Conservation (phyloP, 2,113 vertebrate species). For the Nibea coibor region DNA sequence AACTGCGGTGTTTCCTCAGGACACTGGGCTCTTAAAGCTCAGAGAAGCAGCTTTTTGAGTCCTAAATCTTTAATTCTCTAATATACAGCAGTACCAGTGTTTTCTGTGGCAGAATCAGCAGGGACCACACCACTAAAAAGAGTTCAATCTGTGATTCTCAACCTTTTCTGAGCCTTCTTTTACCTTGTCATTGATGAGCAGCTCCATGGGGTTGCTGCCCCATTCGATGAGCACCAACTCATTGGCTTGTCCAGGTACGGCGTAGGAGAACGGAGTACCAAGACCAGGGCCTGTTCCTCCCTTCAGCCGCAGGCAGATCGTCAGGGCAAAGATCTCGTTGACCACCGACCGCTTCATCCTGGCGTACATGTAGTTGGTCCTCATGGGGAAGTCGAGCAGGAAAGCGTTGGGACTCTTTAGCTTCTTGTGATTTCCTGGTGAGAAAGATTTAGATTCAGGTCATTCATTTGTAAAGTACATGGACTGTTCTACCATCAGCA, state of each 20-base stretch:
- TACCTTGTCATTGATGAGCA: conserved; percentile 86
- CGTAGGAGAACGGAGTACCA: conserved; percentile 86
- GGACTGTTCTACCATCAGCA: not conserved
- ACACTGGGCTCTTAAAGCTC: not conserved
- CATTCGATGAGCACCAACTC: conserved; percentile 86
- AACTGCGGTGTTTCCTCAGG: not conserved
- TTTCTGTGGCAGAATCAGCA: too few relatives aligned
- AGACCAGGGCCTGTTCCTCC: conserved; percentile 76
- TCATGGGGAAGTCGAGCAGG: conserved; percentile 85
- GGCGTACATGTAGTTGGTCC: conserved; percentile 85
- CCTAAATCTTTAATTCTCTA: not conserved
- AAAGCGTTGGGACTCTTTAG: conserved; percentile 77
- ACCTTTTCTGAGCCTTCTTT: not conserved
- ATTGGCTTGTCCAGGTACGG: conserved; percentile 84
- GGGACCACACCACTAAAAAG: too few relatives aligned
- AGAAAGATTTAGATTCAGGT: not conserved
- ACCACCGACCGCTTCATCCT: conserved; percentile 76
- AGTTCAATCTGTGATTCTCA: not conserved
- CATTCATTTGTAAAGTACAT: not conserved
- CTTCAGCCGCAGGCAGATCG: conserved; percentile 83
- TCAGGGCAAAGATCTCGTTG: conserved; percentile 83
- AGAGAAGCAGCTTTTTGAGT: conserved; percentile 5
- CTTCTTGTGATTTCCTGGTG: conserved; percentile 72
- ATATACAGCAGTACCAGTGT: not conserved
- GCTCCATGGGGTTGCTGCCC: conserved; percentile 85